These are phyloP conservation scores for Eustalomyia histrio DNA, from an alignment of 2,888 invertebrate genomes.

Conservation along the genomic window DNA sequence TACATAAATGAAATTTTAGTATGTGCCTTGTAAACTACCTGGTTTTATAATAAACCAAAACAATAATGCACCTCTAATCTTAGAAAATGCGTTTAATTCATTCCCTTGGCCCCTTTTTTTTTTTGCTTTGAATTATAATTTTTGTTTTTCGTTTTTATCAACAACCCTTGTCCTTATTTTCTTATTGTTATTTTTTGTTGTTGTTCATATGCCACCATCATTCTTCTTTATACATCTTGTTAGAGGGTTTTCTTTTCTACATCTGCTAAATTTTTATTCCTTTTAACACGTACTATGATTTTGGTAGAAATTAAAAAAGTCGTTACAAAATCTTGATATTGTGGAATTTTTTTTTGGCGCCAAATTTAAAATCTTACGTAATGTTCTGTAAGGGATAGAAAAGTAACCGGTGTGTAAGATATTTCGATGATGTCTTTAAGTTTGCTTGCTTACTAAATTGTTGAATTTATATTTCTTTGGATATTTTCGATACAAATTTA, in stretches of 20 bases:
- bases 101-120: constrained; percentile 60
- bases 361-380: constrained; percentile 7
- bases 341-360: constrained; percentile 30
- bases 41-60: constrained; percentile 46
- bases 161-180: constrained; percentile 47
- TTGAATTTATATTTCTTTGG: no score
- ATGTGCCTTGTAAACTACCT: constrained; percentile 54
- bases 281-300: constrained; percentile 44
- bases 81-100: constrained; percentile 55
- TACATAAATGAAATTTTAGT: constrained; percentile 24
- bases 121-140: background rate
- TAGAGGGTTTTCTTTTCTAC: constrained; percentile 47
- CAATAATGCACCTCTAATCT: constrained; percentile 65
- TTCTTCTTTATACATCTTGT: constrained; percentile 14
- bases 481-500: no score
- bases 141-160: constrained; percentile 35
- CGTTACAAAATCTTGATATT: constrained; percentile 52
- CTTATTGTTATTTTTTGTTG: background rate
- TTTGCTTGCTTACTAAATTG: background rate
- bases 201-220: constrained; percentile 29
- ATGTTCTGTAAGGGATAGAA: constrained; percentile 22
- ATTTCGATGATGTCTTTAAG: background rate
- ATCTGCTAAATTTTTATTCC: constrained; percentile 53
- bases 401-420: constrained; percentile 34
- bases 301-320: constrained; percentile 36